phyloP scores from a whole-genome alignment of 2,113 vertebrate species.

The Perognathus longimembris region DNA sequence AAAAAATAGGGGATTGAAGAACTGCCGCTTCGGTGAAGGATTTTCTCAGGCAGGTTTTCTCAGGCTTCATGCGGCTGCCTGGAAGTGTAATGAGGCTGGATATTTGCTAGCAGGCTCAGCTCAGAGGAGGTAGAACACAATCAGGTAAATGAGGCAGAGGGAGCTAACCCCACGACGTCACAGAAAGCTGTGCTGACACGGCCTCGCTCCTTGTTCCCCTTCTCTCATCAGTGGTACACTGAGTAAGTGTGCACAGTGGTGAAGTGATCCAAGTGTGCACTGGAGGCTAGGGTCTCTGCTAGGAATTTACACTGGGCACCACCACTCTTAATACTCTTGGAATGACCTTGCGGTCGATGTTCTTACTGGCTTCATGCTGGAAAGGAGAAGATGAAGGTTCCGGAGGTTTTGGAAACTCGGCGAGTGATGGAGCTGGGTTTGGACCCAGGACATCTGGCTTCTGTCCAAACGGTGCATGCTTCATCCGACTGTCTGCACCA shows the following conservation, averaged over 20 bases:
- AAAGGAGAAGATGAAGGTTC: background rate
- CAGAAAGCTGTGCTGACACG: background rate
- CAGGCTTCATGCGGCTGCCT: background rate
- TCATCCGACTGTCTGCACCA: background rate
- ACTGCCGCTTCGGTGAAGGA: background rate
- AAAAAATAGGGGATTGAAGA: background rate
- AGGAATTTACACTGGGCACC: background rate
- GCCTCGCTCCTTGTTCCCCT: background rate
- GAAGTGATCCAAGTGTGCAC: no score
- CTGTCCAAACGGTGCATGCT: background rate
- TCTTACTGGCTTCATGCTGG: background rate
- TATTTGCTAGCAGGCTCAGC: background rate
- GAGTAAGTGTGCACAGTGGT: background rate
- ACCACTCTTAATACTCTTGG: background rate
- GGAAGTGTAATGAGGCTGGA: background rate
- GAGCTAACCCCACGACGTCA: background rate
- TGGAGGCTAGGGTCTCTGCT: no score
- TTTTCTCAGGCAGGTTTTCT: background rate
- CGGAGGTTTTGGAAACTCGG: background rate
- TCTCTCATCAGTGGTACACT: background rate
- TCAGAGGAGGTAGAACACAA: background rate
- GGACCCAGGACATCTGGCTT: background rate
- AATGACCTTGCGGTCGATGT: background rate
- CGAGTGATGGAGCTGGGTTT: background rate
- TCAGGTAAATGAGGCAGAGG: background rate